Percentiles rank a stretch among this genome's conserved stretches.
phyloP scores from a whole-genome alignment of 2,888 invertebrate species.

The Microctonus aethiopoides region DNA sequence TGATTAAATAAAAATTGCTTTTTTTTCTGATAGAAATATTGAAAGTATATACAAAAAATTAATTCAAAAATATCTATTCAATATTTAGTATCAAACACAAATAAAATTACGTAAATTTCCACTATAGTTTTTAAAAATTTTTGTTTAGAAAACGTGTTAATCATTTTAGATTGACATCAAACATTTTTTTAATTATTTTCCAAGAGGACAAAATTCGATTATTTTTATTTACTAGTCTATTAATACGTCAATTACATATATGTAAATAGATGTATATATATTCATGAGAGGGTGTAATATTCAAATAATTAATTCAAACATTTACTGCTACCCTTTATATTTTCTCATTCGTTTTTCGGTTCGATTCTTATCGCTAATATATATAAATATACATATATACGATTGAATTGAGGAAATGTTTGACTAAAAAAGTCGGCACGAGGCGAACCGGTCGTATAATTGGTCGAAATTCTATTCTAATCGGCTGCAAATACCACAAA shows the following conservation, averaged over 20 bases:
- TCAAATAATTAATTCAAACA: neutral
- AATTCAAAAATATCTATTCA: too few species aligned
- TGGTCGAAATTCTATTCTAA: slow-evolving; percentile 43
- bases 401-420: slow-evolving; percentile 18
- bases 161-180: neutral
- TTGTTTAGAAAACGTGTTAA: too few species aligned
- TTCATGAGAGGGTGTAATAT: slow-evolving; percentile 21
- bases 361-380: slow-evolving; percentile 6
- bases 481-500: slow-evolving; percentile 31
- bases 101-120: too few species aligned
- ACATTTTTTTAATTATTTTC: neutral
- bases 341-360: neutral
- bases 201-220: neutral
- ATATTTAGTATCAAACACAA: too few species aligned
- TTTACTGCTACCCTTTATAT: slow-evolving; percentile 15
- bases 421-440: slow-evolving; percentile 21
- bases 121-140: too few species aligned
- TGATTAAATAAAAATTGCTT: too few species aligned
- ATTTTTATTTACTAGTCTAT: neutral
- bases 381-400: neutral
- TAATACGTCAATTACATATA: neutral
- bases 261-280: neutral
- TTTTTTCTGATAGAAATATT: too few species aligned
- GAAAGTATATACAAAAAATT: too few species aligned
- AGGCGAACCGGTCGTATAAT: slow-evolving; percentile 39